Percentiles rank a stretch among this genome's conserved stretches.
These are phyloP conservation scores for Galeruca laticollis DNA, from an alignment of 2,888 invertebrate species.

Conservation along the genomic window DNA sequence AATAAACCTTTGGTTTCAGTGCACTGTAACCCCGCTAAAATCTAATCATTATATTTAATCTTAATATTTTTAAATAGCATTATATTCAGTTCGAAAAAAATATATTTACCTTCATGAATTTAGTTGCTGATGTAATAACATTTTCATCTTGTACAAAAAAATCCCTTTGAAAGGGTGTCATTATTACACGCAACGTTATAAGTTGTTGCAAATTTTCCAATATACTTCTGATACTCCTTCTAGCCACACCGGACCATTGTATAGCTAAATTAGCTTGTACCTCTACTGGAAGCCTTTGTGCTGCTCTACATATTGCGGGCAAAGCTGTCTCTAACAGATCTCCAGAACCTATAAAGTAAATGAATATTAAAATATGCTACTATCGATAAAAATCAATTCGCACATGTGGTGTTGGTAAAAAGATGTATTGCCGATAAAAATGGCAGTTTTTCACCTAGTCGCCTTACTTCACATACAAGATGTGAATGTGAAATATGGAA, in stretches of 20 bases:
- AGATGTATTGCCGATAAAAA: too few relatives aligned
- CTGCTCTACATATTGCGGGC: constrained; percentile 83
- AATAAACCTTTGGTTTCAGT: too few relatives aligned
- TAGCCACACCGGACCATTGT: constrained; percentile 79
- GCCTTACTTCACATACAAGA: too few relatives aligned
- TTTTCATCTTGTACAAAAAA: constrained; percentile 88
- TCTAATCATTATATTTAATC: too few relatives aligned
- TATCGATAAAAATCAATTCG: too few relatives aligned
- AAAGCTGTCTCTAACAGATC: constrained; percentile 87
- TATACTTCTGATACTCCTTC: constrained; percentile 72
- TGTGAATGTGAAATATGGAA: too few relatives aligned
- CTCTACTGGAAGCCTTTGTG: constrained; percentile 77
- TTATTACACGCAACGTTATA: constrained; percentile 86
- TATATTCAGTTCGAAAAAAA: background rate
- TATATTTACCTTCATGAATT: constrained; percentile 85
- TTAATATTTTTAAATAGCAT: too few relatives aligned
- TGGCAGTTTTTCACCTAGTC: too few relatives aligned
- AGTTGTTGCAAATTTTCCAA: constrained; percentile 87
- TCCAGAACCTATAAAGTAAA: constrained; percentile 71
- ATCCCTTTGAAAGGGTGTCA: constrained; percentile 78
- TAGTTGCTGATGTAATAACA: constrained; percentile 85
- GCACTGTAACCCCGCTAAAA: too few relatives aligned
- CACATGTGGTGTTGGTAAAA: too few relatives aligned
- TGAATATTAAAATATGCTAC: too few relatives aligned
- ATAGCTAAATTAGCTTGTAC: constrained; percentile 85